phyloP scores from a whole-genome alignment of 2,888 invertebrate species.

The Luperina nickerlii region DNA sequence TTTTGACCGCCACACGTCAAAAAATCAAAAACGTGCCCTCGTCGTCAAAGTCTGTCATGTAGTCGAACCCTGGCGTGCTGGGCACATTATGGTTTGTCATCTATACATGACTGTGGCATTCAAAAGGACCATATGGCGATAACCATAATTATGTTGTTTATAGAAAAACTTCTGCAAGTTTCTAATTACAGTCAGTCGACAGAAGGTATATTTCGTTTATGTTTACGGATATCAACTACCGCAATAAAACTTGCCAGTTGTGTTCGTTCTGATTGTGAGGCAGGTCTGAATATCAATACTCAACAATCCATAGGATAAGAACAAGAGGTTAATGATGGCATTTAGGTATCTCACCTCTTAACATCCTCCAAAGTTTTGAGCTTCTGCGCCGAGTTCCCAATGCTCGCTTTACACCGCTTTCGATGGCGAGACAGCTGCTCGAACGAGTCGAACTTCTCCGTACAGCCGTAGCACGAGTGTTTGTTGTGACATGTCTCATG shows the following conservation, averaged over 20 bases:
- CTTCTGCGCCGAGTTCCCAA: conserved; percentile 65
- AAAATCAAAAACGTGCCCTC: no score
- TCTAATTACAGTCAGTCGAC: background rate
- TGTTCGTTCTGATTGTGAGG: background rate
- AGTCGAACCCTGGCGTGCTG: no score
- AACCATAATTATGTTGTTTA: background rate
- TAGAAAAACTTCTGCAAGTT: background rate
- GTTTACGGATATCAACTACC: background rate
- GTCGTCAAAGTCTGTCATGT: no score
- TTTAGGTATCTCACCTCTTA: conserved; percentile 68
- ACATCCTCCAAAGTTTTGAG: conserved; percentile 81
- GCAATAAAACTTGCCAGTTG: background rate
- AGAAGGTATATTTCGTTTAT: background rate
- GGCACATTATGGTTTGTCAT: no score
- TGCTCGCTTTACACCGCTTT: conserved; percentile 72
- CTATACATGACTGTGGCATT: no score
- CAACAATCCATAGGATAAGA: background rate
- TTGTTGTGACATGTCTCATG: conserved; percentile 85
- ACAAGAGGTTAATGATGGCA: background rate
- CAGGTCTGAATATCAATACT: background rate
- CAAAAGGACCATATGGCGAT: no score
- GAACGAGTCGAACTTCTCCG: conserved; percentile 79
- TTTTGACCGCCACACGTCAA: no score
- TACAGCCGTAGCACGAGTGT: conserved; percentile 81
- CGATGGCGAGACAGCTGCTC: conserved; percentile 76